Evolutionary conservation across 2,113 vertebrate genomes (phyloP).

Genomic region (Mesembrinibis cayennensis): DNA sequence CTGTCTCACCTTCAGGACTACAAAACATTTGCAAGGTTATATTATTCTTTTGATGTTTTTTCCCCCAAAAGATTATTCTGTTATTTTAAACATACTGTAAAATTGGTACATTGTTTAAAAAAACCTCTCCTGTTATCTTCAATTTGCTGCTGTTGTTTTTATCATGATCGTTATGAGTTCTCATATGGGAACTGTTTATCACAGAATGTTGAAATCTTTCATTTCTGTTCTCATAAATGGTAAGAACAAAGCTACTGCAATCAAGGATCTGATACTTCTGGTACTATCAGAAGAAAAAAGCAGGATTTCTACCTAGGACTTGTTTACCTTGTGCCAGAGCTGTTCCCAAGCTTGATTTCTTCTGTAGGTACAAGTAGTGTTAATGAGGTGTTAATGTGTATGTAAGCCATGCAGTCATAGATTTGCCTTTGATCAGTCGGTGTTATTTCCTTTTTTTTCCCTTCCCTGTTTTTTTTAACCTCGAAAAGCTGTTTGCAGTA

Average conservation of each 20-base stretch:
- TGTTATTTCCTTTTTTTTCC: background rate
- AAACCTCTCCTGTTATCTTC: background rate
- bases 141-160: background rate
- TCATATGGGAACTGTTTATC: background rate
- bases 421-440: background rate
- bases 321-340: background rate
- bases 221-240: background rate
- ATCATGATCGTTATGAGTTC: background rate
- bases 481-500: conserved; percentile 2
- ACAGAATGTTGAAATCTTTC: background rate
- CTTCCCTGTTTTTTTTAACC: background rate
- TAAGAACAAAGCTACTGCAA: background rate
- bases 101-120: background rate
- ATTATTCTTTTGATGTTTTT: background rate
- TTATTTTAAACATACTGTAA: background rate
- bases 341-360: background rate
- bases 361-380: background rate
- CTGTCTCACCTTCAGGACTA: background rate
- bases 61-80: background rate
- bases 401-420: background rate
- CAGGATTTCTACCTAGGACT: background rate
- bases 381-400: conserved; percentile 29
- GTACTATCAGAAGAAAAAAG: background rate
- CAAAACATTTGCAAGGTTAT: background rate
- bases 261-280: background rate